Conservation (phyloP, 2,888 invertebrate genomes). For the Callimorpha dominula region DNA sequence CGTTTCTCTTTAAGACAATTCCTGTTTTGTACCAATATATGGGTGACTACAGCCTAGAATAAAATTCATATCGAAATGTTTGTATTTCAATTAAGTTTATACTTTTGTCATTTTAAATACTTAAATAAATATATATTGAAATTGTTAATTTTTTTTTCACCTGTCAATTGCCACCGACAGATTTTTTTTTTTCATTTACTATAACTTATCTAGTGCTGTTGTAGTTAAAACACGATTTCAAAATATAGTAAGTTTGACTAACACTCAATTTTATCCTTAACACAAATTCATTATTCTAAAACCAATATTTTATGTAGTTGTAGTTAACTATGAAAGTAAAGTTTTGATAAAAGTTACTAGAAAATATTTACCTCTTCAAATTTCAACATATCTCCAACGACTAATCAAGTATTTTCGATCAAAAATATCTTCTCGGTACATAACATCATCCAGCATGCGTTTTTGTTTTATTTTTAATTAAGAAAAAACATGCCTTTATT, state of each 20-base stretch:
- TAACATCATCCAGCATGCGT: conserved; percentile 77
- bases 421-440: conserved; percentile 41
- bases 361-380: conserved; percentile 53
- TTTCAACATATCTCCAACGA: conserved; percentile 49
- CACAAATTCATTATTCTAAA: not conserved
- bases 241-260: not conserved
- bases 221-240: not conserved
- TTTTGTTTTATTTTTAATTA: conserved; percentile 56
- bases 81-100: not conserved
- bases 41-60: not conserved
- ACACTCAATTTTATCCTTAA: not conserved
- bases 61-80: not conserved
- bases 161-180: too few relatives aligned
- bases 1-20: not conserved
- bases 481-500: conserved; percentile 74
- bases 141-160: too few relatives aligned
- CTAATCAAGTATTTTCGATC: conserved; percentile 36
- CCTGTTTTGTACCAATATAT: not conserved
- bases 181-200: not conserved
- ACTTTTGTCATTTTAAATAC: not conserved
- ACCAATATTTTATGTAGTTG: not conserved
- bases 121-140: not conserved
- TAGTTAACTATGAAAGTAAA: conserved; percentile 7
- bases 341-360: conserved; percentile 32
- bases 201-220: not conserved